phyloP scores from a whole-genome alignment of 2,113 vertebrate genomes.

The Sebastes fasciatus region DNA sequence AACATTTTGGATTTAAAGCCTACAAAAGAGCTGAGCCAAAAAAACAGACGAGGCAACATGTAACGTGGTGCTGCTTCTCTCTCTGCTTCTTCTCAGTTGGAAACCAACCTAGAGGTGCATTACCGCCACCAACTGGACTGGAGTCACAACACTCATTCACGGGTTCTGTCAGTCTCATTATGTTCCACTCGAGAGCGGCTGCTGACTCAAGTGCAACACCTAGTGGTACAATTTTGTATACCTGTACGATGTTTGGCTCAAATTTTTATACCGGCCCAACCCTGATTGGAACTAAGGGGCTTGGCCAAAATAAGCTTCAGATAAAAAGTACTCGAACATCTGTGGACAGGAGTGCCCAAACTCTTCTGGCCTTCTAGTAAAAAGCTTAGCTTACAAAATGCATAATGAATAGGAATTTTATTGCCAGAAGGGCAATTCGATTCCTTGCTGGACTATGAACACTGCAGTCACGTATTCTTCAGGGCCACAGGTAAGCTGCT shows the following conservation, averaged over 20 bases:
- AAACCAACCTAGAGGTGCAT: not conserved
- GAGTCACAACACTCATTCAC: too few species aligned
- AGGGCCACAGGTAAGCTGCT: constrained; percentile 74
- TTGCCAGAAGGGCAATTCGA: constrained; percentile 24
- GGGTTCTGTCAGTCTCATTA: too few species aligned
- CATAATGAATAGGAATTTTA: constrained; percentile 42
- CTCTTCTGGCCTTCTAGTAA: not conserved
- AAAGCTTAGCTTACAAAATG: constrained; percentile 20
- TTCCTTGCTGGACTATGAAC: constrained; percentile 43
- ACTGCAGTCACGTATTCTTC: constrained; percentile 48
- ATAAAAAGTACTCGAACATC: not conserved
- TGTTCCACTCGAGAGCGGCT: too few species aligned
- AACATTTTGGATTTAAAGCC: not conserved
- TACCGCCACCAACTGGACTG: not conserved
- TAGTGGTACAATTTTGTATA: too few species aligned
- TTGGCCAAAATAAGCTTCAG: not conserved
- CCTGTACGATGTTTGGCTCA: too few species aligned
- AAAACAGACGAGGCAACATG: not conserved
- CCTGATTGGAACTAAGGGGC: not conserved
- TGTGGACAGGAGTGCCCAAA: not conserved
- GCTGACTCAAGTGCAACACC: too few species aligned
- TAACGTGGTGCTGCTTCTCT: not conserved
- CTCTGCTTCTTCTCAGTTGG: not conserved
- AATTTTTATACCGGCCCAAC: too few species aligned
- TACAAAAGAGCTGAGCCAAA: not conserved